Percentiles rank a stretch among this genome's conserved stretches.
phyloP scores from a whole-genome alignment of 2,888 invertebrate genomes.

The Phlogophora meticulosa region DNA sequence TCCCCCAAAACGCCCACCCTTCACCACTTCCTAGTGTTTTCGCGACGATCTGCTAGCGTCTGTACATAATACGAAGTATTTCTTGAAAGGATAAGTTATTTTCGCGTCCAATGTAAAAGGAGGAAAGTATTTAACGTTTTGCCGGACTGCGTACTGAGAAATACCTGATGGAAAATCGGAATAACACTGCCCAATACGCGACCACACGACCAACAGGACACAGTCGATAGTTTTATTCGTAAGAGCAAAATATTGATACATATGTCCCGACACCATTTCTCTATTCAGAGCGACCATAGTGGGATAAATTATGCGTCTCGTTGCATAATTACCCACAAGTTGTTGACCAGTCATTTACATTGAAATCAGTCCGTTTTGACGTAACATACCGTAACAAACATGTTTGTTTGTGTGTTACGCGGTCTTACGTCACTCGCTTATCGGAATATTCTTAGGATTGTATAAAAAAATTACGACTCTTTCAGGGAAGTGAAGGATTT shows the following conservation, averaged over 20 bases:
- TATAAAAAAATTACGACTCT: not conserved
- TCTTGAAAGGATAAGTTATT: no score
- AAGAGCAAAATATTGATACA: constrained; percentile 15
- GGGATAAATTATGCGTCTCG: constrained; percentile 23
- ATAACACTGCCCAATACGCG: no score
- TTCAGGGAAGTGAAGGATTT: not conserved
- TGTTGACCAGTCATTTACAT: constrained; percentile 43
- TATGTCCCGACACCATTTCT: not conserved
- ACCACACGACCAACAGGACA: no score
- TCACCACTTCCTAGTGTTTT: no score
- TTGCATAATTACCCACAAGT: constrained; percentile 36
- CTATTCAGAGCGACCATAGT: not conserved
- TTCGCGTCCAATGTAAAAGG: no score
- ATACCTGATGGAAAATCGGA: no score
- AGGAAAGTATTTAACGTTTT: no score
- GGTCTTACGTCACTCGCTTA: constrained; percentile 15
- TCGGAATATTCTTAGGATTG: not conserved
- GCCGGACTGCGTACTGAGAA: no score
- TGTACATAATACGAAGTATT: no score
- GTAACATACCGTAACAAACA: constrained; percentile 39
- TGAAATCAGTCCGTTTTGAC: constrained; percentile 36
- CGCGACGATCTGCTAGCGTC: no score
- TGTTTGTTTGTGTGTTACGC: constrained; percentile 24
- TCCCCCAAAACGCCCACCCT: no score
- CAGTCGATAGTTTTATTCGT: no score